Conservation (phyloP, 2,113 vertebrate genomes). For the Martes martes region DNA sequence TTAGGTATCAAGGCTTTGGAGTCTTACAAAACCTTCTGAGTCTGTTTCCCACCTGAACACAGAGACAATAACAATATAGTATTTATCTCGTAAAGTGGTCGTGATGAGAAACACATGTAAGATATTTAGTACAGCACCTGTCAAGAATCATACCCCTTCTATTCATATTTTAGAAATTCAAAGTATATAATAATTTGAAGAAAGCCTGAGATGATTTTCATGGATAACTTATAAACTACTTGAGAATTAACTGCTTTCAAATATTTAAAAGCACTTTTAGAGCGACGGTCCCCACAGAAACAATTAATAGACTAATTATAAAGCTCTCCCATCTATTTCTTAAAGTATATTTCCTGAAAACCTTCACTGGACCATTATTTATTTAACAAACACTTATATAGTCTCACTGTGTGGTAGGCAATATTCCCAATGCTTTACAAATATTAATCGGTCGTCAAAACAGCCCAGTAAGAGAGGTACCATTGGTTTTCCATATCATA, state of each 20-base stretch:
- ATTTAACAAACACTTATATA: background rate
- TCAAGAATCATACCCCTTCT: background rate
- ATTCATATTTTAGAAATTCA: slow-evolving; percentile 23
- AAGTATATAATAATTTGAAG: background rate
- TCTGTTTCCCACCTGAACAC: background rate
- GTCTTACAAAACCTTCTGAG: background rate
- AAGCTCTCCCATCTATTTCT: background rate
- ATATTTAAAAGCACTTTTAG: background rate
- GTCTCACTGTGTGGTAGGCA: background rate
- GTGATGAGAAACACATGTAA: background rate
- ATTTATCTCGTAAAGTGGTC: background rate
- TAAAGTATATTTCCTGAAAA: background rate
- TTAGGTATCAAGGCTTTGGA: background rate
- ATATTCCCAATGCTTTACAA: background rate
- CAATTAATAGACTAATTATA: background rate
- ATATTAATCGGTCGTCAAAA: background rate
- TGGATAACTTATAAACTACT: background rate
- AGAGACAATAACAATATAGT: background rate
- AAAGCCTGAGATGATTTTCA: background rate
- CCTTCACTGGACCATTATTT: background rate
- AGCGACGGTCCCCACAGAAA: background rate
- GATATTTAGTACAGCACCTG: background rate
- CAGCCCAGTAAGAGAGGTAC: background rate
- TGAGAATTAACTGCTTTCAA: background rate
- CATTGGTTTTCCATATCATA: background rate